Conservation (phyloP, 2,113 vertebrate species). For the Tenebrosternarchus preto region DNA sequence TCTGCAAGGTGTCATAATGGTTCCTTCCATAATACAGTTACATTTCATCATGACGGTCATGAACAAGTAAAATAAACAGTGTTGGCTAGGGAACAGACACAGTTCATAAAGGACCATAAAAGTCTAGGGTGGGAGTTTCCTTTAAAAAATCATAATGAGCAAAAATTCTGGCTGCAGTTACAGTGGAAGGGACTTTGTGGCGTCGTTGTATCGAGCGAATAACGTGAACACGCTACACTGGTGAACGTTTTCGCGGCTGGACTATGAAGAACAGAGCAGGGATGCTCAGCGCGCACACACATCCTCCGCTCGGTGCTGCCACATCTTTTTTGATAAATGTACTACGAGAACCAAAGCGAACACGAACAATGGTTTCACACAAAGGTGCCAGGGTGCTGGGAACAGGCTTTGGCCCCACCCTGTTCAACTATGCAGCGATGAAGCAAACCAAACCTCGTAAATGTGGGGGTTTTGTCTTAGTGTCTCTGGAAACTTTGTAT, state of each 20-base stretch:
- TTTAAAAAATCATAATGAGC: constrained; percentile 45
- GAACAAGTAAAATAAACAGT: background rate
- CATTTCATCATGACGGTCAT: constrained; percentile 8
- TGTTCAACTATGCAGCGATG: constrained; percentile 24
- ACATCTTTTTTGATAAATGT: too few relatives aligned
- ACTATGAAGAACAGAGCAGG: constrained; percentile 6
- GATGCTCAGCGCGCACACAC: constrained; percentile 6
- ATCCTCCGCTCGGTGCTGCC: too few relatives aligned
- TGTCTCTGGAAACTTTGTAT: constrained; percentile 17
- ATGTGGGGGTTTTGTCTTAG: constrained; percentile 30
- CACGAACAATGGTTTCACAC: constrained; percentile 20
- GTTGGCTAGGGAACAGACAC: constrained; percentile 36
- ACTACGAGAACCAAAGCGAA: constrained; percentile 45
- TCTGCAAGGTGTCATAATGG: background rate
- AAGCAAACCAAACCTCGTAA: constrained; percentile 49
- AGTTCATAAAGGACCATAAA: constrained; percentile 24
- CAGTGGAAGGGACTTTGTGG: background rate
- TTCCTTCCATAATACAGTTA: background rate
- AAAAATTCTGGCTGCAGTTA: constrained; percentile 9
- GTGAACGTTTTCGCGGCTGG: background rate
- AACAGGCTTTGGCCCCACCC: background rate
- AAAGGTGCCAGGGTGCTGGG: constrained; percentile 25
- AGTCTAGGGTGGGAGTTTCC: constrained; percentile 25
- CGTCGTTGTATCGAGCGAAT: constrained; percentile 33
- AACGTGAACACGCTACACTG: constrained; percentile 27